Percentiles rank a stretch among this genome's conserved stretches.
Conservation (phyloP, 2,113 vertebrate genomes). For the Phocoena sinus region DNA sequence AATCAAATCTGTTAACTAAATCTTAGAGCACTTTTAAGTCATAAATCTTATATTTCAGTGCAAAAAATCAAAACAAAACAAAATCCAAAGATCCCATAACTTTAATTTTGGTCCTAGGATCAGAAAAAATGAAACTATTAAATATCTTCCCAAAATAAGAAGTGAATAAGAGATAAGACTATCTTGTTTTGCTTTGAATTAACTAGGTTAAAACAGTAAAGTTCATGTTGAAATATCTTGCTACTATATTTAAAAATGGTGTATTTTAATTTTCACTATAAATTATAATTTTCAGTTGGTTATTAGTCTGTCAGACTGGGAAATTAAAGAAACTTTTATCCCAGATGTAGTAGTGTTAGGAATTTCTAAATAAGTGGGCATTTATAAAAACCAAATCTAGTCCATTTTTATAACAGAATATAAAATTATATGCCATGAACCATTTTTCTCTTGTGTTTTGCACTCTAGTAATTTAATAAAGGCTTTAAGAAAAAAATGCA, state of each 20-base stretch:
- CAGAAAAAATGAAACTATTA: constrained; percentile 39
- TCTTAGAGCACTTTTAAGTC: constrained; percentile 32
- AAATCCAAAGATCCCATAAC: constrained; percentile 15
- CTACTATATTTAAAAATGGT: not conserved
- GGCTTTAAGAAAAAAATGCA: not conserved
- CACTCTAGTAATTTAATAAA: constrained; percentile 40
- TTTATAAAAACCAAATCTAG: constrained; percentile 15
- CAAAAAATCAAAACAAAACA: constrained; percentile 59
- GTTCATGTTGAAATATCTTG: not conserved
- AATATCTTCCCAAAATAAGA: constrained; percentile 40
- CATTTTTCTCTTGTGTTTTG: not conserved
- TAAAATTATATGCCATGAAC: not conserved
- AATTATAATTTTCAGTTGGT: not conserved
- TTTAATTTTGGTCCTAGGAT: constrained; percentile 40
- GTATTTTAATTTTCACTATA: constrained; percentile 21
- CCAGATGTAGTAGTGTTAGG: not conserved
- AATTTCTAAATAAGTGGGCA: not conserved
- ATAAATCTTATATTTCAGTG: constrained; percentile 49
- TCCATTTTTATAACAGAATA: not conserved
- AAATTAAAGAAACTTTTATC: not conserved
- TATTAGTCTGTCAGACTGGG: not conserved
- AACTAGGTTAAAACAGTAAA: constrained; percentile 23
- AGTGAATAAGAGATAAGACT: not conserved
- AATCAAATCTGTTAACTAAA: constrained; percentile 49
- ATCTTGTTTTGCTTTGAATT: constrained; percentile 29